Evolutionary conservation across 2,888 invertebrate genomes (phyloP), one percentile per base, ranked within the genome.

Genomic region (Drosophila koepferae): DNA sequence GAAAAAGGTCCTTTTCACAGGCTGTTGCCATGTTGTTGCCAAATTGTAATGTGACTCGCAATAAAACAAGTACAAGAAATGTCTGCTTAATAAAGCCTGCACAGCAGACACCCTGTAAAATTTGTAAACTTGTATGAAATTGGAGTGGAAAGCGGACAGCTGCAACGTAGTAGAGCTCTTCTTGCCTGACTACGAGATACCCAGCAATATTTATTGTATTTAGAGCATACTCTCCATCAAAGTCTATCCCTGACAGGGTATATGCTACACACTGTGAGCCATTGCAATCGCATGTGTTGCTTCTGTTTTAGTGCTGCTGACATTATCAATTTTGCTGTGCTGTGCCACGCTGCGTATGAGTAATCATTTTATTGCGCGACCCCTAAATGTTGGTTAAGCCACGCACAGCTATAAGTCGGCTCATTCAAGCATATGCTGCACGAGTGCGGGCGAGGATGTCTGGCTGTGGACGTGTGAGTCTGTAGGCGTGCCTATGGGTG

Each of bases 311-410:
- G 40, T 49, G 49, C 3, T 69, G 75, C 77, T 80, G 82, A 75
- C 72, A 72, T 82, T 71, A 72, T 69, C 81, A 83, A 80, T 83
- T 80, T 75, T n/a, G 55, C 41, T 63, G 78, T n/a, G 55, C 41
- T 63, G 78, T 56, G 20, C 41, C 66, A 72, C 64, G 56, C 69
- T 61, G 81, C 82, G 84, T 85, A 82, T 85, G 83, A 72, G 88
- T 87, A 85, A 85, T 85, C 86, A 87, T 79, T 81, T 81, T 85
- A 82, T 82, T 87, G 72, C 82, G 54, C 73, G 73, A 63, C 61
- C 75, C 75, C 67, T 67, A 31, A 71, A 64, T 54, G 46, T 31
- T 41, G 34, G 56, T 40, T 59, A 72, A 75, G 78, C 72, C 58
- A 48, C 20, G 28, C 54, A 40, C 58, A 28, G 41, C 12, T 31